A percentile compares a stretch with the other conserved stretches of the same genome.
These are phyloP conservation scores for Stichopus chloronotus DNA, from an alignment of 35 echinoderm and acorn worm species.

Conservation along the genomic window DNA sequence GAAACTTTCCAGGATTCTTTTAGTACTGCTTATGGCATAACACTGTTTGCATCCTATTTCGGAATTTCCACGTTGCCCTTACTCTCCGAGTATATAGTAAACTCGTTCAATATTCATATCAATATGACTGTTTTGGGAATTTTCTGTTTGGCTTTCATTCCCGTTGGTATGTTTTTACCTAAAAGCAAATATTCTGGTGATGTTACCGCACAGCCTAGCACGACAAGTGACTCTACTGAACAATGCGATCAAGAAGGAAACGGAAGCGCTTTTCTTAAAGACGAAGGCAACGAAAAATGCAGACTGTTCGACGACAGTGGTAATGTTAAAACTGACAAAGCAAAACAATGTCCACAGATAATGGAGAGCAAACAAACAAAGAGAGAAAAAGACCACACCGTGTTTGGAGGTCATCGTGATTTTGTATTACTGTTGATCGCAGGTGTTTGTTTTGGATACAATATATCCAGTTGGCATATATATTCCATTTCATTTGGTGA, in stretches of 20 bases:
- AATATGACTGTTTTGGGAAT: constrained; percentile 6
- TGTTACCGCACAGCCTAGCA: background rate
- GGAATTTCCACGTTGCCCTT: constrained; percentile 21
- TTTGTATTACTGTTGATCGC: background rate
- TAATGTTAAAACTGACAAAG: no score
- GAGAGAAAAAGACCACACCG: background rate
- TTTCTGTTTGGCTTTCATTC: background rate
- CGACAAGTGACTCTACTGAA: no score
- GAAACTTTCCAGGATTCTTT: constrained; percentile 4
- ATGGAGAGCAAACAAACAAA: no score
- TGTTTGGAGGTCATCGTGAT: background rate
- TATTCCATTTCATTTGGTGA: constrained; percentile 18
- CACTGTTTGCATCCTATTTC: constrained; percentile 4
- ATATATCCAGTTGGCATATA: constrained; percentile 25
- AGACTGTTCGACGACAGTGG: no score
- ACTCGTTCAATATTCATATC: background rate
- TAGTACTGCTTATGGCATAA: background rate
- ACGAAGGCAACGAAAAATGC: no score
- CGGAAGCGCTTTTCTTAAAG: no score
- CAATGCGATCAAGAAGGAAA: no score
- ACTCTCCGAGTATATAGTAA: constrained; percentile 1
- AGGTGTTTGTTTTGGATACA: background rate
- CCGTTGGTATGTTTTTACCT: background rate
- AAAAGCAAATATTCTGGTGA: background rate
- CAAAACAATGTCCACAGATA: no score